Conservation (phyloP, 2,888 invertebrate genomes). For the Lycaena phlaeas region DNA sequence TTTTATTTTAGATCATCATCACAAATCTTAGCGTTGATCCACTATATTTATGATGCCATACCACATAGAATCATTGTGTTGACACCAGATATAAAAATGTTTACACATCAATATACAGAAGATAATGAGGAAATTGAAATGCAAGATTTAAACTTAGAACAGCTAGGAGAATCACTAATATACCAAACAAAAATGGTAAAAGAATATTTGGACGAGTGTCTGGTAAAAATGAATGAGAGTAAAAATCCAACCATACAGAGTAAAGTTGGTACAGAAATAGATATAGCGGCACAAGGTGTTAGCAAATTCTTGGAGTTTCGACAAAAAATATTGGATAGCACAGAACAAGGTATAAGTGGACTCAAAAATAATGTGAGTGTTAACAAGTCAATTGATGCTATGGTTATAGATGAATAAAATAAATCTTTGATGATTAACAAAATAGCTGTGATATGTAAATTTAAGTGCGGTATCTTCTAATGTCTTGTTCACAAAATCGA, state of each 20-base stretch:
- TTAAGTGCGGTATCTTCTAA: too few relatives aligned
- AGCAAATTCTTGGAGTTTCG: constrained; percentile 32
- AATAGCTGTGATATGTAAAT: too few relatives aligned
- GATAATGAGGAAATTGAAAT: not conserved
- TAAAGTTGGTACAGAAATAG: constrained; percentile 42
- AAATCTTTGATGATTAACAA: too few relatives aligned
- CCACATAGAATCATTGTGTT: constrained; percentile 42
- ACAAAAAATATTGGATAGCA: constrained; percentile 31
- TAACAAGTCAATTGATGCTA: constrained; percentile 20
- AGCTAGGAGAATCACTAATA: constrained; percentile 32
- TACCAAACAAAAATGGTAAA: constrained; percentile 33
- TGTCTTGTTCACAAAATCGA: too few relatives aligned
- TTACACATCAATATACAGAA: not conserved
- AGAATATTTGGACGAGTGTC: constrained; percentile 42
- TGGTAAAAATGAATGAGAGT: constrained; percentile 44
- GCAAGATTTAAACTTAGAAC: constrained; percentile 21
- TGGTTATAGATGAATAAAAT: constrained; percentile 29
- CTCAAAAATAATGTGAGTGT: constrained; percentile 12
- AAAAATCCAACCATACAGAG: constrained; percentile 26
- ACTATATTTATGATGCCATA: constrained; percentile 47
- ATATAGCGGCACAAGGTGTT: constrained; percentile 39
- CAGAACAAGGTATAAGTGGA: constrained; percentile 25
- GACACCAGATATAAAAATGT: constrained; percentile 22
- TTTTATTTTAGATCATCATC: constrained; percentile 42
- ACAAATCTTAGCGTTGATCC: constrained; percentile 47